These are phyloP conservation scores for Aleadryas rufinucha DNA, from an alignment of 2,113 vertebrate species.

Conservation along the genomic window DNA sequence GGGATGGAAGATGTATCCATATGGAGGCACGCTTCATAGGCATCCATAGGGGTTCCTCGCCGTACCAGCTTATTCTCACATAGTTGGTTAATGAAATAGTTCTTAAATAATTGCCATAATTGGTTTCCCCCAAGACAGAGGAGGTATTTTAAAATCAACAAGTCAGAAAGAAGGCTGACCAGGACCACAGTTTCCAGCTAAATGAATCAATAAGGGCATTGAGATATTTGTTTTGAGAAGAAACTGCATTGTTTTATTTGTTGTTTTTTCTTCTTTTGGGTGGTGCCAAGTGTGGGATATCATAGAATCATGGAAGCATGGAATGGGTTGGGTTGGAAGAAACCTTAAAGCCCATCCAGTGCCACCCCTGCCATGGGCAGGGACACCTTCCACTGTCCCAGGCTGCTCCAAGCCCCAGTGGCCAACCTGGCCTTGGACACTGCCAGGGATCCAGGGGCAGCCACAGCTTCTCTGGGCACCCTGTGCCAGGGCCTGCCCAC, in stretches of 20 bases:
- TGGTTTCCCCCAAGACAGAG: conserved; percentile 8
- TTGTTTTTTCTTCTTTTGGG: not conserved
- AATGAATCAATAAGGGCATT: not conserved
- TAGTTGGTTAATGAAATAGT: conserved; percentile 62
- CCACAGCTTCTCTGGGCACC: not conserved
- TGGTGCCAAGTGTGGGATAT: not conserved
- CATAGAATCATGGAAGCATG: not conserved
- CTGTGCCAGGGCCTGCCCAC: not conserved
- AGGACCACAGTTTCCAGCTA: not conserved
- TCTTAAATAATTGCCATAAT: conserved; percentile 38
- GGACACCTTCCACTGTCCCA: not conserved
- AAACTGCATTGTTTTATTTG: not conserved
- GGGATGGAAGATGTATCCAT: conserved; percentile 9
- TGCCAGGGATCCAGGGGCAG: not conserved
- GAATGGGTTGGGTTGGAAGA: not conserved
- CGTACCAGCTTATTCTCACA: conserved; percentile 2
- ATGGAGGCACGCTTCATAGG: conserved; percentile 36
- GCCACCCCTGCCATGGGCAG: too few relatives aligned
- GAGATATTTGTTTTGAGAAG: not conserved
- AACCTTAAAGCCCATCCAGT: fast-evolving
- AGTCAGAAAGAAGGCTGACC: not conserved
- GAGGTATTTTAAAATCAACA: conserved; percentile 40
- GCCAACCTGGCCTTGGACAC: not conserved
- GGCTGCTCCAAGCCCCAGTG: not conserved
- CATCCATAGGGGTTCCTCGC: not conserved